Evolutionary conservation across 2,797 vertebrate species (phyloP), one percentile per base, ranked within the genome.

Genomic region (Phylloscopus collybita): DNA sequence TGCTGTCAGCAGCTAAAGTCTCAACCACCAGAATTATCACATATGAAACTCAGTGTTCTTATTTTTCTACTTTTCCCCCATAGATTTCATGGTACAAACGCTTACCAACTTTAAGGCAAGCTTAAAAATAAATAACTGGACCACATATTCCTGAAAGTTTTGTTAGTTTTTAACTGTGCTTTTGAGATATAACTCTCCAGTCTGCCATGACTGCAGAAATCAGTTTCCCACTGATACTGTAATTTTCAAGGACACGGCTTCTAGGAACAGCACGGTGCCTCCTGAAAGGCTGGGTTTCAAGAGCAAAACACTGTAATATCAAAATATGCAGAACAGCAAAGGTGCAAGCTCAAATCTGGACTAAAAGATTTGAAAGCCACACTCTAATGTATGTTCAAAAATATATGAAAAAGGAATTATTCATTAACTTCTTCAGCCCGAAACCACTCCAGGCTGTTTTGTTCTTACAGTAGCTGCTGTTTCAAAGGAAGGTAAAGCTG

Each of bases 391-490:
- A 90, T 91, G 59, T 97, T 90, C 88, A 90, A 92, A 75, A 49
- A 59, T 56, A 92, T 66, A 80, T 1, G 3, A 84, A 91, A 95
- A 93, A 92, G 50, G 92, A 95, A 96, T 94, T 95, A 96, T 95
- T 97, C 92, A 96, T 96, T 96, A 96, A 94, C 82, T 94, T 92
- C 84, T 95, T 72, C 92, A 86, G 89, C 59, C 87, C 84, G 62
- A 56, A 92, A 64, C 40, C 1, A 70, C 92, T 94, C 51, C 76
- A 29, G 95, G 93, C 90, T 92, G 70, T 95, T 96, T 95, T 94
- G 73, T 86, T 93, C 88, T 72, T 86, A 51, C 11, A 65, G 57
- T 54, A 79, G 79, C 76, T 73, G 74, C 25, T 45, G 34, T 90
- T 94, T 95, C 95, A 96, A 93, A 96, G 83, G 88, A 86, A 88